Evolutionary conservation across 2,888 invertebrate species (phyloP).

Genomic region (Aporophyla nigra): DNA sequence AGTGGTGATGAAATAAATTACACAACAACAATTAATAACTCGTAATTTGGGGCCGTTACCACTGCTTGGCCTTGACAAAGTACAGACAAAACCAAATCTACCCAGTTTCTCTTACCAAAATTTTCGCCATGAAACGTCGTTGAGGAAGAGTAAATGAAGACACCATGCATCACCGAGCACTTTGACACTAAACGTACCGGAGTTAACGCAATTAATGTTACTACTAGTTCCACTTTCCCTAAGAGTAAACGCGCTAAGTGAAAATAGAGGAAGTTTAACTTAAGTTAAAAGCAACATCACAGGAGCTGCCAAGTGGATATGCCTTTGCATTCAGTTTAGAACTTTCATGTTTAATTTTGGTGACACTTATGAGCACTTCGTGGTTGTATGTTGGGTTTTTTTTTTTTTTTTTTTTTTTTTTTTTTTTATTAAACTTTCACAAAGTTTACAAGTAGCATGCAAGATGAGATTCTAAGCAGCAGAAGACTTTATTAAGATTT

Average conservation of each 20-base stretch:
- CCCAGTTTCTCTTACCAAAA: background rate
- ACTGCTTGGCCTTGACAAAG: too few species aligned
- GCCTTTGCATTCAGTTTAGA: conserved; percentile 45
- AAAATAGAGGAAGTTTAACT: conserved; percentile 53
- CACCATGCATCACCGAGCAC: conserved; percentile 25
- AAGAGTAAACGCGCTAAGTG: conserved; percentile 55
- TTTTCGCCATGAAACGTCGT: background rate
- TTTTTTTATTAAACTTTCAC: too few species aligned
- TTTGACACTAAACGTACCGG: conserved; percentile 32
- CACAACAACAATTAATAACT: too few species aligned
- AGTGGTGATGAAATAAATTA: too few species aligned
- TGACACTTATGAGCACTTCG: conserved; percentile 13
- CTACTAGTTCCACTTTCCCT: conserved; percentile 25
- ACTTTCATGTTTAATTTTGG: conserved; percentile 39
- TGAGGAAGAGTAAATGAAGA: conserved; percentile 4
- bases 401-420: too few species aligned
- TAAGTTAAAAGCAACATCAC: conserved; percentile 60
- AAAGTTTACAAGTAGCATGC: too few species aligned
- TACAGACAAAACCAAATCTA: too few species aligned
- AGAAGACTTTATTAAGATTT: too few species aligned
- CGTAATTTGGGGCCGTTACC: too few species aligned
- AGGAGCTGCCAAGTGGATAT: conserved; percentile 36
- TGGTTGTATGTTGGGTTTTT: conserved; percentile 7
- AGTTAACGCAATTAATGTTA: conserved; percentile 56
- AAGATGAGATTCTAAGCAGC: too few species aligned